Percentiles rank a stretch among this genome's conserved stretches.
phyloP scores from a whole-genome alignment of 2,888 invertebrate genomes.

The Caprella mutica region DNA sequence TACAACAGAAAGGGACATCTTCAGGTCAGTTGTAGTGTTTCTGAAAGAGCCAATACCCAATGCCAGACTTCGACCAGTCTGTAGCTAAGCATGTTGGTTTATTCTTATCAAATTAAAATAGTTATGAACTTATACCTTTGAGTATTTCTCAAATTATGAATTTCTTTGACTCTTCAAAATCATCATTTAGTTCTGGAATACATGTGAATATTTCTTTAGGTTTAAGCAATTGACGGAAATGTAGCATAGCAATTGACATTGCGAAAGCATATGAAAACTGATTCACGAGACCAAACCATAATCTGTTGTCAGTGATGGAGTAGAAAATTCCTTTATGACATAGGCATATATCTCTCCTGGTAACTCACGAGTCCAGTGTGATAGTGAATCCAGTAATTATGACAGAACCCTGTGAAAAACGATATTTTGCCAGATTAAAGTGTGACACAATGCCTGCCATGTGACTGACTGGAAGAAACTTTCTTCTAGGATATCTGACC shows the following conservation, averaged over 20 bases:
- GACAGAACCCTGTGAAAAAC: conserved; percentile 1
- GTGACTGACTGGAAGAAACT: background rate
- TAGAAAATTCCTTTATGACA: too few species aligned
- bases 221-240: background rate
- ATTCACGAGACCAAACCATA: conserved; percentile 16
- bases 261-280: conserved; percentile 10
- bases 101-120: conserved; percentile 1
- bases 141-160: background rate
- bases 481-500: background rate
- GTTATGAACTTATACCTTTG: background rate
- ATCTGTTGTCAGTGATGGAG: conserved; percentile 4
- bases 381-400: conserved; percentile 9
- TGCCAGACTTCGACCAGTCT: conserved; percentile 6
- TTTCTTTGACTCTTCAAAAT: background rate
- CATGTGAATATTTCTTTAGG: background rate
- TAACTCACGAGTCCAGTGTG: background rate
- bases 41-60: background rate
- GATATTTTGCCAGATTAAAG: conserved; percentile 16
- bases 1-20: conserved; percentile 12
- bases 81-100: conserved; percentile 4
- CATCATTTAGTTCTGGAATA: background rate
- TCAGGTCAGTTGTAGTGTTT: conserved; percentile 9
- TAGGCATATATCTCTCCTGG: too few species aligned
- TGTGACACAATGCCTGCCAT: background rate
- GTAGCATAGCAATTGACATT: background rate